Base-by-base conservation (phyloP, 2,113 vertebrate species). In the Ailuropoda melanoleuca region DNA sequence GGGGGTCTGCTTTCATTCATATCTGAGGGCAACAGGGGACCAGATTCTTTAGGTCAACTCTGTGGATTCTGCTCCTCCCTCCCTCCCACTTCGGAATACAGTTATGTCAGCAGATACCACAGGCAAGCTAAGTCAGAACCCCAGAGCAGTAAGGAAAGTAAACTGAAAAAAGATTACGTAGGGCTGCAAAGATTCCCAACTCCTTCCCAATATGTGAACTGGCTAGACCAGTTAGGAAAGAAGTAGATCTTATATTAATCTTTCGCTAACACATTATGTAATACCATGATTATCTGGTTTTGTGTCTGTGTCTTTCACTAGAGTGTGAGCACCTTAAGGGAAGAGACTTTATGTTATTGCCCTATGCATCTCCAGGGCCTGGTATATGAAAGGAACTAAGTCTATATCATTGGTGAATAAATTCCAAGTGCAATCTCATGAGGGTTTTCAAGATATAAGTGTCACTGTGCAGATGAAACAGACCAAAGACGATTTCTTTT, bases 1-100 rank as follows among this genome's bases (percentile, higher is more conserved):
- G 99, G 99, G 7, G 99, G 99, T 98, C 99, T 99, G 98, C 99
- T 99, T 96, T 99, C 99, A 72, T 99, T 99, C 0, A 99, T 56
- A 0, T 99, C 99, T 99, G 96, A 97, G 90, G 93, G 83, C 85
- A 97, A 98, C 4, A 98, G 48, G 85, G 81, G 23, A 97, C n/a
- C 55, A 88, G 46, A 72, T 93, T 91, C 62, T 64, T 95, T 84
- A 96, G 78, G 39, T 95, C 48, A 93, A 72, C 4, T 39, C 87
- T 4, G 3, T 53, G 5, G 39, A 85, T 95, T 93, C 31, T 88
- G 23, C 37, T 56, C 62, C 43, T 98, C 89, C 99, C 99, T 99
- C 48, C 18, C 55, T 92, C 74, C 75, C 66, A 89, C 60, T 97
- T 87, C 93, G 55, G 83, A 29, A 75, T 93, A 92, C 3, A 88